phyloP scores from a whole-genome alignment of 2,797 vertebrate species.

The Odontamblyopus rebecca region DNA sequence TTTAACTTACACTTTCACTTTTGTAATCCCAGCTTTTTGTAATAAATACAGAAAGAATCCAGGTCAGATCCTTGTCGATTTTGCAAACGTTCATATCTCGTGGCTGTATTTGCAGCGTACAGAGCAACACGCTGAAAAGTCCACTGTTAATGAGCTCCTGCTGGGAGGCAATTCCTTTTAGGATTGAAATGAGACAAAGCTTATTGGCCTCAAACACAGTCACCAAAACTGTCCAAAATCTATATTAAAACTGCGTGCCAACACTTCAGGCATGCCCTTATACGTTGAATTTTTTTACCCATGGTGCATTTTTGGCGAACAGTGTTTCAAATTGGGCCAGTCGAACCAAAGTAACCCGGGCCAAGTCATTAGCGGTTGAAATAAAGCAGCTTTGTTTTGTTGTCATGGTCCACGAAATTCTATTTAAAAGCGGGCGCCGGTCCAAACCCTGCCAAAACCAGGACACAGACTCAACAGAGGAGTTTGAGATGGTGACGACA shows the following conservation, averaged over 20 bases:
- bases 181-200: too few relatives aligned
- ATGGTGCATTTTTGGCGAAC: slow-evolving; percentile 50
- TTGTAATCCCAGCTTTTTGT: background rate
- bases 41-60: background rate
- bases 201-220: too few relatives aligned
- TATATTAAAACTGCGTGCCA: slow-evolving; percentile 20
- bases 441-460: slow-evolving; percentile 48
- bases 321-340: slow-evolving; percentile 40
- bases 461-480: slow-evolving; percentile 34
- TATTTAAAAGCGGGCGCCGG: slow-evolving; percentile 58
- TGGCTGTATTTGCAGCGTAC: too few relatives aligned
- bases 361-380: slow-evolving; percentile 69
- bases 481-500: slow-evolving; percentile 31
- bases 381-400: slow-evolving; percentile 73
- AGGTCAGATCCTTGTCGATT: too few relatives aligned
- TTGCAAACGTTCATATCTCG: too few relatives aligned
- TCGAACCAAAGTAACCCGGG: slow-evolving; percentile 37
- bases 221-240: background rate
- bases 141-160: too few relatives aligned
- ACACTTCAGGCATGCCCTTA: background rate
- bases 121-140: too few relatives aligned
- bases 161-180: too few relatives aligned
- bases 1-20: too few relatives aligned
- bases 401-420: slow-evolving; percentile 69
- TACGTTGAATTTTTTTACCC: slow-evolving; percentile 41